Evolutionary conservation across 2,113 vertebrate species (phyloP), one percentile per base, ranked within the genome.

Genomic region (Halichoerus grypus): DNA sequence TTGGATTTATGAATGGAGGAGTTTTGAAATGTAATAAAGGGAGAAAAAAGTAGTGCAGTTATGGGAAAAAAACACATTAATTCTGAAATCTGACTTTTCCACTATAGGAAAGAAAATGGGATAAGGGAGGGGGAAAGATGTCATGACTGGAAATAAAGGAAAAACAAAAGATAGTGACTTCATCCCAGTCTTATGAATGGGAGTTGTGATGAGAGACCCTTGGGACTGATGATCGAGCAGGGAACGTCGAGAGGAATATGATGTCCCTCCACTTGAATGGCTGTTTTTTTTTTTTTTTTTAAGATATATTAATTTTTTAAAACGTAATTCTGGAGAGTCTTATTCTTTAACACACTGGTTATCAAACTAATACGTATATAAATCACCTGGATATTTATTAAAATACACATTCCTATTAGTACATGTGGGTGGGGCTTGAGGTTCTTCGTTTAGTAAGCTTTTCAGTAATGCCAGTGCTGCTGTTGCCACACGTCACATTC

Each of bases 11-110:
- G 36, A 90, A 82, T 51, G n/a, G 63, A 95, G 55, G 53, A 63
- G 11, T 90, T 85, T 81, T 81, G 63, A 96, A 36, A n/a, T 59
- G 14, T 31, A 82, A 67, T 59, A 74, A 49, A 49, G 59, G 31
- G 36, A 69, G 57, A 51, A 90, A 67, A 81, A 57, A 77, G 51
- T 95, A 46, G 46, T 26, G 59, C 59, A 91, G 15, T 93, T 97
- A 36, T 72, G 12, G 28, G 26, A 92, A 91, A 80, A 63, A 46
- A 77, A n/a, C 39, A 22, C 14, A 85, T 76, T 59, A 26, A 53
- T 87, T 88, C 55, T 72, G 67, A 88, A 77, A 81, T 51, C 18
- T 90, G 51, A 82, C 59, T 82, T 22, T 84, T 76, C 14, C 7
- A 39, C 31, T 61, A 19, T 46, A 63, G 79, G 63, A 82, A 51